phyloP scores from a whole-genome alignment of 2,797 vertebrate genomes.

The Calcarius lapponicus region DNA sequence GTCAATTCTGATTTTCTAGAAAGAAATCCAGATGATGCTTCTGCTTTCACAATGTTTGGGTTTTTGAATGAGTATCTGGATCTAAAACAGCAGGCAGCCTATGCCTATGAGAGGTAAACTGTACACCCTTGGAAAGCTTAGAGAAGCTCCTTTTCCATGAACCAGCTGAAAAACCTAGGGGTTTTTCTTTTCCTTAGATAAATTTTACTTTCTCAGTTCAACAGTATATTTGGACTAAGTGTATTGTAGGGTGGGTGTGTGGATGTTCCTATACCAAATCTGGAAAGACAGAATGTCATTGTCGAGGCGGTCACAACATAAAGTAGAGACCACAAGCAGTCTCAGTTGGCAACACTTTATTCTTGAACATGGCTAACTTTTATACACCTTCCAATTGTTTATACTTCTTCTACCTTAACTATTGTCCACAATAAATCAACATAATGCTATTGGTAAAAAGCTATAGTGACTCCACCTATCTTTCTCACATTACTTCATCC shows the following conservation, averaged over 20 bases:
- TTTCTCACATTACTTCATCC: no score
- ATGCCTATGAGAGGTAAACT: constrained; percentile 87
- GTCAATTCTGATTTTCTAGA: constrained; percentile 76
- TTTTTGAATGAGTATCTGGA: constrained; percentile 91
- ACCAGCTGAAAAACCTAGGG: background rate
- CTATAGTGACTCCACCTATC: no score
- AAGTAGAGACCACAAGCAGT: no score
- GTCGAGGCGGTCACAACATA: no score
- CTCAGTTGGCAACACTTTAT: no score
- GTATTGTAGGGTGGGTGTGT: background rate
- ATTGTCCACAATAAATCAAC: no score
- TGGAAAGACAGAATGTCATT: background rate
- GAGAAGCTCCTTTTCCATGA: background rate
- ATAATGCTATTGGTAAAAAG: no score
- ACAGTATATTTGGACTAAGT: background rate
- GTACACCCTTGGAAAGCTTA: background rate
- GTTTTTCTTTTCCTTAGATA: background rate
- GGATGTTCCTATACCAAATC: background rate
- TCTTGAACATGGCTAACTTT: no score
- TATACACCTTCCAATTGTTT: no score
- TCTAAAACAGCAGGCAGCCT: constrained; percentile 86
- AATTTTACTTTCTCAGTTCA: background rate
- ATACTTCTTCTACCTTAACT: no score
- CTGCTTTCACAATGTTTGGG: constrained; percentile 92
- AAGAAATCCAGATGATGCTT: constrained; percentile 88